phyloP scores from a whole-genome alignment of 2,113 vertebrate species.

The Pholis gunnellus region DNA sequence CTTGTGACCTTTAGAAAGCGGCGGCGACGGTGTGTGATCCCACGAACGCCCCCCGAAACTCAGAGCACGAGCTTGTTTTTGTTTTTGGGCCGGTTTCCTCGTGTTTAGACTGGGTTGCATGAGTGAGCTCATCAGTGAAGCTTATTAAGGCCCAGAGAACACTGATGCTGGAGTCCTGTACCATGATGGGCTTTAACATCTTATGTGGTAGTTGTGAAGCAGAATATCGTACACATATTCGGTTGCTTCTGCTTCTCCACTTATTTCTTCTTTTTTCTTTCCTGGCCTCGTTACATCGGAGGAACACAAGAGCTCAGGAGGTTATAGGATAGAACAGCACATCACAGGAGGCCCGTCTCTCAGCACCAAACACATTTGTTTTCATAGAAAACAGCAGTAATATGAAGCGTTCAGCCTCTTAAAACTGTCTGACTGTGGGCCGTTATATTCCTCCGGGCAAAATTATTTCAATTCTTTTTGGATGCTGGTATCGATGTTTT shows the following conservation, averaged over 20 bases:
- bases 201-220: background rate
- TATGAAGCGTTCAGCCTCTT: conserved; percentile 70
- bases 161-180: too few species aligned
- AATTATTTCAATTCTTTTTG: conserved; percentile 54
- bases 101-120: conserved; percentile 74
- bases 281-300: conserved; percentile 35
- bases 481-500: conserved; percentile 49
- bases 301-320: conserved; percentile 20
- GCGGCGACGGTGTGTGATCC: conserved; percentile 61
- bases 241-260: conserved; percentile 13
- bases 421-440: conserved; percentile 68
- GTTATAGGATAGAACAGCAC: conserved; percentile 52
- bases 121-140: conserved; percentile 56
- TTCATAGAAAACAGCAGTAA: conserved; percentile 58
- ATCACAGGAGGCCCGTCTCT: conserved; percentile 57
- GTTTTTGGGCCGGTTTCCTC: conserved; percentile 70
- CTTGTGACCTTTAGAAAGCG: conserved; percentile 69
- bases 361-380: conserved; percentile 65
- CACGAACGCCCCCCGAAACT: conserved; percentile 40
- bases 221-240: background rate
- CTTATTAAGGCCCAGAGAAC: conserved; percentile 26
- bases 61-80: conserved; percentile 68
- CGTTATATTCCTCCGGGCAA: conserved; percentile 53
- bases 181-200: background rate
- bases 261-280: conserved; percentile 12